Evolutionary conservation across 1,140 invertebrate genomes (phyloP), one percentile per base, ranked within the genome.

Genomic region (Meloidogyne chitwoodi): DNA sequence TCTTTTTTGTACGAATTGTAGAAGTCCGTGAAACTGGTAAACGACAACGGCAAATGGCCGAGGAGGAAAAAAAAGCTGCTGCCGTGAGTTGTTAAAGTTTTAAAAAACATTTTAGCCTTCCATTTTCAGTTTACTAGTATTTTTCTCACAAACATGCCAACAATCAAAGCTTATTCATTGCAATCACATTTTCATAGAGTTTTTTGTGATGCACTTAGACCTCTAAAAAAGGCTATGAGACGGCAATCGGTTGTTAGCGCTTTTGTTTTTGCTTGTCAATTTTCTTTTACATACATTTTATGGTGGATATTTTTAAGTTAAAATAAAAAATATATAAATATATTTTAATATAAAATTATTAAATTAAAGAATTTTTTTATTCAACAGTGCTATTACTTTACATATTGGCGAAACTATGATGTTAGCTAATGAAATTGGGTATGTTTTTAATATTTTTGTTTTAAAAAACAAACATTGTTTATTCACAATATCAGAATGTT

Each of bases 181-280:
- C 84, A 85, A 71, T 74, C 70, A 11, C 84, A 85, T 64, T 85
- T 85, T 69, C 70, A 84, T 27, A 68, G 68, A 29, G 78, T 85
- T 14, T 85, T 85, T 70, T 71, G 70, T 31, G 76, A 87, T 71
- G 83, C 85, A 1, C 69, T 85, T 38, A 77, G 81, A 48, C 84
- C 84, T 31, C 63, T 85, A 14, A 48, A 81, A 75, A 83, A 72
- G 83, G 84, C 85, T 14, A 85, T 85, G 84, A 75, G 80, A 63
- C 65, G 82, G 12, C 84, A 85, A 76, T 85, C 84, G 0, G 22
- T 71, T 19, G 76, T 85, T n/a, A 79, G 77, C 38, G 79, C 84
- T 8, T 85, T 85, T 69, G 84, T 85, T n/a, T 85, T 85, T 56
- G 85, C 84, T 6, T 85, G 81, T 48, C 84, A 85, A 76, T 85